Conservation (phyloP, 2,888 invertebrate species). For the Teleogryllus oceanicus region DNA sequence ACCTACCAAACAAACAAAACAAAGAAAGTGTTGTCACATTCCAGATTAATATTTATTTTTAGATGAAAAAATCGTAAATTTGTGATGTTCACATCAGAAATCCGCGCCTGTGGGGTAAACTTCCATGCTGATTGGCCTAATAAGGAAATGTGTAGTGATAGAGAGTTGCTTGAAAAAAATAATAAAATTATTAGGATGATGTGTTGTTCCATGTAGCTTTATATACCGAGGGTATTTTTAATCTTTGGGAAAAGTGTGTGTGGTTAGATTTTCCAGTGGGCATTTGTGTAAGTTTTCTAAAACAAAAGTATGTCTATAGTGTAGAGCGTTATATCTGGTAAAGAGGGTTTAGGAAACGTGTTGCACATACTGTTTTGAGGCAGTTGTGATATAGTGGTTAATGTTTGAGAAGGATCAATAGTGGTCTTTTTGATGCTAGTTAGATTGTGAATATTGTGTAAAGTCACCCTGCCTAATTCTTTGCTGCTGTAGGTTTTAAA, state of each 20-base stretch:
- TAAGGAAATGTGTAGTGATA: not conserved
- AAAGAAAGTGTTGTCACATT: slow-evolving; percentile 18
- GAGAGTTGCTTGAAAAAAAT: not conserved
- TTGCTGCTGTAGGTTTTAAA: no score
- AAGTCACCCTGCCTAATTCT: no score
- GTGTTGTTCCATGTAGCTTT: not conserved
- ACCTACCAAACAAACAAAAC: not conserved
- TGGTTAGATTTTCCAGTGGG: not conserved
- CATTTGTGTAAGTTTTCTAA: not conserved
- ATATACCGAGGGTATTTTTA: slow-evolving; percentile 9
- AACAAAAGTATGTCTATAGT: not conserved
- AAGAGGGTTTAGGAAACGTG: no score
- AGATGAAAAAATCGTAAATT: not conserved
- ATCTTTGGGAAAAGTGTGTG: not conserved
- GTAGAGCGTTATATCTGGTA: not conserved
- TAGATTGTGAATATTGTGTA: no score
- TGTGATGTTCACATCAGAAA: not conserved
- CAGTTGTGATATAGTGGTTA: no score
- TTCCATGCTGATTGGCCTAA: slow-evolving; percentile 10
- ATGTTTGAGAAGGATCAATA: no score
- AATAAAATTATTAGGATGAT: slow-evolving; percentile 7
- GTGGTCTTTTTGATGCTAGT: no score
- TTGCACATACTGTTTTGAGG: no score
- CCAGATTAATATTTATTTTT: slow-evolving; percentile 18
- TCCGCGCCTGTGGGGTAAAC: slow-evolving; percentile 7